Conservation (phyloP, 2,888 invertebrate genomes). For the Stenchaetothrips biformis region DNA sequence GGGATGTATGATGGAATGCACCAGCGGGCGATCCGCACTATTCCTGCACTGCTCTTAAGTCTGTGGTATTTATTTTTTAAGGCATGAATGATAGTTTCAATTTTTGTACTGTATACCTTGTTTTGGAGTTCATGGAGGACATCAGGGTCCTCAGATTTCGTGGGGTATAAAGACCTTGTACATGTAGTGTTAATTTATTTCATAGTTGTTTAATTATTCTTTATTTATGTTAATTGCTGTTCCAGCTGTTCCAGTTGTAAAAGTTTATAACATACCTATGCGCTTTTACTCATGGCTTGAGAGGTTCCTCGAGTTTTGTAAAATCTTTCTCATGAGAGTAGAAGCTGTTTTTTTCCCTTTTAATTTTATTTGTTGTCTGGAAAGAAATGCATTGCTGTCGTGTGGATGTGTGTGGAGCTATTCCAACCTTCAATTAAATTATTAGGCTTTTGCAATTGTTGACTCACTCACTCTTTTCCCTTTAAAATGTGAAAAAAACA, state of each 20-base stretch:
- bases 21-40: constrained; percentile 12
- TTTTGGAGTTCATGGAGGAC: neutral
- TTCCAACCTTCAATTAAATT: constrained; percentile 25
- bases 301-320: neutral
- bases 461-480: neutral
- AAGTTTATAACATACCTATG: constrained; percentile 13
- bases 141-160: constrained; percentile 4
- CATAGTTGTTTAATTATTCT: constrained; percentile 5
- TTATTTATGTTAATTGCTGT: constrained; percentile 19
- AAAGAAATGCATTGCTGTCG: neutral
- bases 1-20: constrained; percentile 19
- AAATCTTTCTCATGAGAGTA: neutral
- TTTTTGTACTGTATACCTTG: neutral
- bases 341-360: neutral
- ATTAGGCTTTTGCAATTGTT: constrained; percentile 6
- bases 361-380: constrained; percentile 3
- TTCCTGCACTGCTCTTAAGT: constrained; percentile 24
- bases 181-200: constrained; percentile 22
- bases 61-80: constrained; percentile 25
- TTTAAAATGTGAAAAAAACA: neutral
- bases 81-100: constrained; percentile 21
- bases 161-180: constrained; percentile 5
- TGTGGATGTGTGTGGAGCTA: constrained; percentile 20
- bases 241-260: constrained; percentile 16
- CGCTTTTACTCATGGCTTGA: neutral